Evolutionary conservation across 2,113 vertebrate genomes (phyloP).

Genomic region (Burhinus oedicnemus): DNA sequence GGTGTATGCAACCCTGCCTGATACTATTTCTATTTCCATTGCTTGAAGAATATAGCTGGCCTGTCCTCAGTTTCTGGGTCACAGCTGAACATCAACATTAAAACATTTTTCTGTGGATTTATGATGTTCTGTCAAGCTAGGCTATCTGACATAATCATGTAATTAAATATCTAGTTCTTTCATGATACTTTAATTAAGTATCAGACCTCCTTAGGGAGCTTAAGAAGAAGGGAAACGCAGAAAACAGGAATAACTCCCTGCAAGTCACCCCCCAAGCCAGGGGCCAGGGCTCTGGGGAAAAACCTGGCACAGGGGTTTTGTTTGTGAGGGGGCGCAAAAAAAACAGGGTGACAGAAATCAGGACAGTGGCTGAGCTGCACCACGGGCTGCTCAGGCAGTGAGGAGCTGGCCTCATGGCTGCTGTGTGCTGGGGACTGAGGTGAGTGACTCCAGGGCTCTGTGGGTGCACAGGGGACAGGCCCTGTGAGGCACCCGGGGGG

Average conservation of each 20-base stretch:
- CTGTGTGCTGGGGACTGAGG: neutral
- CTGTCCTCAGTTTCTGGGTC: neutral
- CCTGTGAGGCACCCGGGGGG: neutral
- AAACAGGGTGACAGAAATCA: rapidly evolving
- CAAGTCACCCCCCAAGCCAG: too few relatives aligned
- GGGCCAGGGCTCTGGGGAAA: rapidly evolving
- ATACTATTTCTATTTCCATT: neutral
- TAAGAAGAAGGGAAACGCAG: neutral
- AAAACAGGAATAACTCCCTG: neutral
- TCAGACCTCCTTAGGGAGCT: neutral
- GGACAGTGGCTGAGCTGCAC: neutral
- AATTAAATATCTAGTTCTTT: neutral
- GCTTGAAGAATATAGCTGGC: neutral
- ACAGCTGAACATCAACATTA: neutral
- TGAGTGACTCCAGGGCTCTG: rapidly evolving
- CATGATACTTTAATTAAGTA: neutral
- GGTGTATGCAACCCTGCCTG: neutral
- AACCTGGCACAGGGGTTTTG: neutral
- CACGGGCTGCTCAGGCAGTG: neutral
- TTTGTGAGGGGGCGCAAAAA: neutral
- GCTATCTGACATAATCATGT: neutral
- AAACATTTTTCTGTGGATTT: neutral
- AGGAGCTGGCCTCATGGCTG: rapidly evolving
- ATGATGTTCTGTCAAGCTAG: neutral
- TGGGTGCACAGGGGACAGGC: neutral